These are phyloP conservation scores for Halichoerus grypus DNA, from an alignment of 2,113 vertebrate species.

Conservation along the genomic window DNA sequence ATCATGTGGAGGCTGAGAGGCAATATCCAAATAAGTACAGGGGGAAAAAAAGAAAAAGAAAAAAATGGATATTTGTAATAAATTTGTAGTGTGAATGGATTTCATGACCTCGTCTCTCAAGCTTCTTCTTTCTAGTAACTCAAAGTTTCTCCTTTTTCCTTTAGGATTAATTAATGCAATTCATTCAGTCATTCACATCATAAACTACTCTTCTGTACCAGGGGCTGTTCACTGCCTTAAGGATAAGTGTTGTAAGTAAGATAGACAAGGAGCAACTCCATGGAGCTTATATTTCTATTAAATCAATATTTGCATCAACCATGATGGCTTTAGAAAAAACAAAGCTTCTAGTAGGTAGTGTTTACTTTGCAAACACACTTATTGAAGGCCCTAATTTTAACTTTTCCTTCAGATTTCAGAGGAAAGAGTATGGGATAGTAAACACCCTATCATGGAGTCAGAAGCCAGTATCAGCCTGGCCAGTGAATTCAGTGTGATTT, in stretches of 20 bases:
- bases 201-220: not conserved
- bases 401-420: not conserved
- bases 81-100: not conserved
- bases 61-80: not conserved
- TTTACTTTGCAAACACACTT: not conserved
- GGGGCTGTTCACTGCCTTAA: not conserved
- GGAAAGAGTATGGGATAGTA: not conserved
- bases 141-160: not conserved
- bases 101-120: not conserved
- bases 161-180: not conserved
- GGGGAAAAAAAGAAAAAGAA: not conserved
- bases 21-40: not conserved
- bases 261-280: not conserved
- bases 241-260: not conserved
- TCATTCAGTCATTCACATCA: not conserved
- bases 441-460: not conserved
- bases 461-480: not conserved
- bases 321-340: not conserved
- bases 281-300: not conserved
- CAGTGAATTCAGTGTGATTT: not conserved
- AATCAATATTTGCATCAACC: not conserved
- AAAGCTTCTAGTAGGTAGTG: not conserved
- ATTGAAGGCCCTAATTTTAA: not conserved
- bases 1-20: not conserved
- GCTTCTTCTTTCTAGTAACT: not conserved